Evolutionary conservation across 1,140 invertebrate species (phyloP).

Genomic region (Eumeta japonica): DNA sequence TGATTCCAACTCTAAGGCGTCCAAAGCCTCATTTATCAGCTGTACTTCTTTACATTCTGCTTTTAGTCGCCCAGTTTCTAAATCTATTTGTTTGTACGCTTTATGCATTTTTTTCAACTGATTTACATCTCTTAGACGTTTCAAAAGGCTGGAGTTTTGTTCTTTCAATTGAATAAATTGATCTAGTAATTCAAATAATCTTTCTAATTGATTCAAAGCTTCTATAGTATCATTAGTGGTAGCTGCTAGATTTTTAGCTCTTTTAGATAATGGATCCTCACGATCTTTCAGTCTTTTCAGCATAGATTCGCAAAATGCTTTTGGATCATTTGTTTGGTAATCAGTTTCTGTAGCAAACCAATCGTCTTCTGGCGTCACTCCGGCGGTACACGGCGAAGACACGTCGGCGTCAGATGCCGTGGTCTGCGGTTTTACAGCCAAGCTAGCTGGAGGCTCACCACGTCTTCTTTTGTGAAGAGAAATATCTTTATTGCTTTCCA

Average conservation of each 20-base stretch:
- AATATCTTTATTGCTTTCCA: slow-evolving; percentile 24
- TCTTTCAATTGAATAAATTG: slow-evolving; percentile 71
- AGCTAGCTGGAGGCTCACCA: slow-evolving; percentile 37
- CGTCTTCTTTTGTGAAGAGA: slow-evolving; percentile 43
- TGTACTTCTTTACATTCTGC: slow-evolving; percentile 38
- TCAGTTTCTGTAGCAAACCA: slow-evolving; percentile 27
- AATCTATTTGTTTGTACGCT: slow-evolving; percentile 53
- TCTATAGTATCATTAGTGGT: slow-evolving; percentile 58
- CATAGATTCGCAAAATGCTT: slow-evolving; percentile 39
- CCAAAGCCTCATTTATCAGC: slow-evolving; percentile 44
- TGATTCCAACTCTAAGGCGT: slow-evolving; percentile 56
- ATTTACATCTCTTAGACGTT: slow-evolving; percentile 70
- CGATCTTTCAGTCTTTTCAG: slow-evolving; percentile 36
- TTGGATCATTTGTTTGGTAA: slow-evolving; percentile 23
- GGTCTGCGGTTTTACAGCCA: slow-evolving; percentile 38
- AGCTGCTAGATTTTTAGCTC: slow-evolving; percentile 41
- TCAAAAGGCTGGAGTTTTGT: slow-evolving; percentile 68
- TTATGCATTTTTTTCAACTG: slow-evolving; percentile 67
- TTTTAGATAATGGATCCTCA: slow-evolving; percentile 37
- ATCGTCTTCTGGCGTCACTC: slow-evolving; percentile 28
- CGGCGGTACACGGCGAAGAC: slow-evolving; percentile 41
- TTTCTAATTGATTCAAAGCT: slow-evolving; percentile 73
- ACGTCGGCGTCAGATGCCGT: slow-evolving; percentile 42
- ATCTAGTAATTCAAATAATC: slow-evolving; percentile 72
- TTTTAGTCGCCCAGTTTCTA: slow-evolving; percentile 38